Evolutionary conservation across 2,797 vertebrate genomes (phyloP), one percentile per base, ranked within the genome.

Genomic region (Mormyrops attenuatus): DNA sequence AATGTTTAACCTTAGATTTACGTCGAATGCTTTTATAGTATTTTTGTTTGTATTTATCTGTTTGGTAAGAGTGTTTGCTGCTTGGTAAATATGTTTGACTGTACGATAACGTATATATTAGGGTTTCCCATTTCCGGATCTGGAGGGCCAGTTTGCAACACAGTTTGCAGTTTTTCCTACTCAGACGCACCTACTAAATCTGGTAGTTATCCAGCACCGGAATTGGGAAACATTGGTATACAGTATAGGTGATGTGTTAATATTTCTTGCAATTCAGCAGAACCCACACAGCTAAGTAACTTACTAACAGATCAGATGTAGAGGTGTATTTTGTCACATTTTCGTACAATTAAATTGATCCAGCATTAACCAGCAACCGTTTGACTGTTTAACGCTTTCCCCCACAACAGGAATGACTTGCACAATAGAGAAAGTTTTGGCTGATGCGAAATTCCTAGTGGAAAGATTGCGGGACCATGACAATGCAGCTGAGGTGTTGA

Each of bases 401-500:
- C 49, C 49, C 44, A 13, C 44, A 90, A 89, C 93, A 97, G 97
- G 94, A 92, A 99, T 99, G 98, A 97, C 97, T 92, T 99, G 98
- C 91, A 97, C 97, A 0, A 95, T 99, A 49, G 98, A 99, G 91
- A 99, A 98, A 90, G 98, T 98, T 57, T 95, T 99, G 93, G 96
- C 98, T 15, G 98, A 99, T 89, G 99, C 98, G 0, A 98, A 97
- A 93, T 98, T 97, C 0, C 95, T 99, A 92, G 98, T 99, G 90
- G 98, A 99, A 91, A 95, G 98, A 89, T 93, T 99, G 22, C 92
- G 98, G 89, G 98, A 99, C 88, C 98, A 99, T n/a, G 99, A 99
- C 91, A 97, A 96, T 0, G 98, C 98, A 0, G 98, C 99, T 0
- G 99, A 99, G 93, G 96, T 97, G 88, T 95, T 99, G 26, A 99